Conservation (phyloP, 2,888 invertebrate species). For the Nephrotoma flavescens region DNA sequence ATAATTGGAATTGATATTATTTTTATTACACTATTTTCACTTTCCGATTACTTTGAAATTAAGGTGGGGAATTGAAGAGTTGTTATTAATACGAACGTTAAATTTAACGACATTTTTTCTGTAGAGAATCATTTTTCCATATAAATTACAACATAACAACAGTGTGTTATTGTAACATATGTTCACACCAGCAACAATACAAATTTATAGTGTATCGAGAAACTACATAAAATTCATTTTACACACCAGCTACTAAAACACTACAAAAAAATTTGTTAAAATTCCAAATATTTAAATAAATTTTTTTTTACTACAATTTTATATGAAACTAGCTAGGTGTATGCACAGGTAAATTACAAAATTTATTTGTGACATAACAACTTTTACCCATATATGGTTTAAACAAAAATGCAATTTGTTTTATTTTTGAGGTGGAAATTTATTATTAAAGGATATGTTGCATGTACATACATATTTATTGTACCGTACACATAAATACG, state of each 20-base stretch:
- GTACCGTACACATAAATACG: not conserved
- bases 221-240: not conserved
- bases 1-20: not conserved
- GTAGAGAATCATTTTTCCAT: not conserved
- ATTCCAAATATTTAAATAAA: not conserved
- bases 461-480: not conserved
- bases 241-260: not conserved
- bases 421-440: not conserved
- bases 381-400: not conserved
- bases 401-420: not conserved
- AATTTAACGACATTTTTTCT: too few relatives aligned
- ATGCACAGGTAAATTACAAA: not conserved
- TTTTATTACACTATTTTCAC: not conserved
- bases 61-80: not conserved
- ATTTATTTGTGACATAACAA: not conserved
- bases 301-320: not conserved
- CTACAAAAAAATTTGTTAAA: not conserved
- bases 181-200: not conserved
- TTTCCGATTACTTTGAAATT: not conserved
- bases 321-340: not conserved
- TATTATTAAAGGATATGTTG: not conserved
- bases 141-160: not conserved
- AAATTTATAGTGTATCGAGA: not conserved
- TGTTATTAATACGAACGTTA: not conserved
- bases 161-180: not conserved